These are phyloP conservation scores for Pachydiplax longipennis DNA, from an alignment of 2,888 invertebrate genomes.

Conservation along the genomic window DNA sequence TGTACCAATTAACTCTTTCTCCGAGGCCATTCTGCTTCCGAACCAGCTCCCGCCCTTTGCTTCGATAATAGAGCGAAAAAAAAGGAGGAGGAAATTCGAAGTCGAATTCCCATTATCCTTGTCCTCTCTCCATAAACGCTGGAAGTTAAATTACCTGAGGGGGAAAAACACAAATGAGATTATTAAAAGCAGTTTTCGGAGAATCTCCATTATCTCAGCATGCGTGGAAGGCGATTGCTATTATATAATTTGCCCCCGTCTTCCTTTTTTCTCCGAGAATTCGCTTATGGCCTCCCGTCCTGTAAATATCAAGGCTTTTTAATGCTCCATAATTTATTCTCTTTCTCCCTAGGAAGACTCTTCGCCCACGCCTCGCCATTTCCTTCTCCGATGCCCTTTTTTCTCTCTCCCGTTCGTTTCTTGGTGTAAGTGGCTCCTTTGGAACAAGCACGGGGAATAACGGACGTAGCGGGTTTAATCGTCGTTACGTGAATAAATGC, in stretches of 20 bases:
- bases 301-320: neutral
- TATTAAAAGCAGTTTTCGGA: conserved; percentile 1
- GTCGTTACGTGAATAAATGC: neutral
- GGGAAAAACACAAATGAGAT: neutral
- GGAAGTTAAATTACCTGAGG: neutral
- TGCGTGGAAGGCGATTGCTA: neutral
- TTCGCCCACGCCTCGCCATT: neutral
- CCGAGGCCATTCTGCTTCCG: too few species aligned
- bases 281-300: neutral
- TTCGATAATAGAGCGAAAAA: neutral
- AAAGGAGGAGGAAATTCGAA: neutral
- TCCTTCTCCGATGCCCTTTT: neutral
- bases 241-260: neutral
- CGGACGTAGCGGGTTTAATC: neutral
- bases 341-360: neutral
- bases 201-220: neutral
- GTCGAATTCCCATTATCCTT: neutral
- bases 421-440: neutral
- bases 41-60: too few species aligned
- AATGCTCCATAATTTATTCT: neutral
- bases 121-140: neutral
- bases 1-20: too few species aligned
- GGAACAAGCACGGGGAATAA: neutral
- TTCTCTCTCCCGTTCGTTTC: neutral
- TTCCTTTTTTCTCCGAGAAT: neutral